Conservation (phyloP, 1,140 invertebrate genomes). For the Zaprionus capensis region DNA sequence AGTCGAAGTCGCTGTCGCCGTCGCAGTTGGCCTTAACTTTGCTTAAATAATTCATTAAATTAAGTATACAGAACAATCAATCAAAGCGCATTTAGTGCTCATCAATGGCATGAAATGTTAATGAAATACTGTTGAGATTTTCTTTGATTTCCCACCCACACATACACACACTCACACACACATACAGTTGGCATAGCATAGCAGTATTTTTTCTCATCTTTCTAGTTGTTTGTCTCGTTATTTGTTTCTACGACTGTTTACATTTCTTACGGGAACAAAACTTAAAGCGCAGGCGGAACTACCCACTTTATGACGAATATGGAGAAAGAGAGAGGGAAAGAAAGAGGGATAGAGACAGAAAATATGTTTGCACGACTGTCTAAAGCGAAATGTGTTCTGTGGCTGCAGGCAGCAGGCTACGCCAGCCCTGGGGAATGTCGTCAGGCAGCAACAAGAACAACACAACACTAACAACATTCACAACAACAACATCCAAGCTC, state of each 20-base stretch:
- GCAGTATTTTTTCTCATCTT: neutral
- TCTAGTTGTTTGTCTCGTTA: conserved; percentile 1
- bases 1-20: conserved; percentile 57
- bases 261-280: neutral
- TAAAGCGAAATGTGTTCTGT: conserved; percentile 32
- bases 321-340: neutral
- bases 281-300: conserved; percentile 4
- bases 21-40: conserved; percentile 59
- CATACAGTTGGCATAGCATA: too few species aligned
- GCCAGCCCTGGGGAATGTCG: conserved; percentile 28
- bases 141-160: conserved; percentile 40
- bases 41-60: conserved; percentile 81
- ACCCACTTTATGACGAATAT: neutral
- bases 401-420: neutral
- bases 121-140: conserved; percentile 64
- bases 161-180: neutral
- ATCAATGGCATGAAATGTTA: conserved; percentile 54
- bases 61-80: conserved; percentile 78
- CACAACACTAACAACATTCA: neutral
- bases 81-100: conserved; percentile 72
- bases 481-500: conserved; percentile 30
- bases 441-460: neutral
- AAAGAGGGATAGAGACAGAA: neutral
- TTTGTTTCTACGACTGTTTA: conserved; percentile 2
- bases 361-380: conserved; percentile 12